Conservation (phyloP, 1,140 invertebrate genomes). For the Drosophila paulistorum region DNA sequence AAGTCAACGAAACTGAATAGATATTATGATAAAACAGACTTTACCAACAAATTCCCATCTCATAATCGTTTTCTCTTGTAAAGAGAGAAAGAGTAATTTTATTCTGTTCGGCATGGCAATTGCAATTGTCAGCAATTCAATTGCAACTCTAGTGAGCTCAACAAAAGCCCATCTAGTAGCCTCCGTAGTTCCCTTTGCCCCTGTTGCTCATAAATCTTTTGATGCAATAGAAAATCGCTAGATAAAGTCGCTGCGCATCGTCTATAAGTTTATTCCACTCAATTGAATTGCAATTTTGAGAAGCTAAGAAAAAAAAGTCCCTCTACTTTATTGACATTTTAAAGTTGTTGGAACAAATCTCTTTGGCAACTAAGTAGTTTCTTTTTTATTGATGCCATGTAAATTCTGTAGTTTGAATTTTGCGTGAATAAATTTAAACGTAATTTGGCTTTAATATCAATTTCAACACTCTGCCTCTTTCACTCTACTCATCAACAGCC, state of each 20-base stretch:
- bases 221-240: constrained; percentile 52
- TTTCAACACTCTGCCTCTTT: background rate
- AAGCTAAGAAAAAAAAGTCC: too few species aligned
- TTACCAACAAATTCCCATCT: too few species aligned
- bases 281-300: constrained; percentile 70
- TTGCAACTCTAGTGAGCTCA: constrained; percentile 60
- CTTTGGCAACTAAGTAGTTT: too few species aligned
- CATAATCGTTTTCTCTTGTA: too few species aligned
- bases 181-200: background rate
- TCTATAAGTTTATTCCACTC: constrained; percentile 77
- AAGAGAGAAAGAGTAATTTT: background rate
- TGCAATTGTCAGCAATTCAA: constrained; percentile 73
- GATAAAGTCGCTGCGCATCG: constrained; percentile 29
- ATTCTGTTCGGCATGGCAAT: constrained; percentile 22
- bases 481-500: background rate
- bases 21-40: too few species aligned
- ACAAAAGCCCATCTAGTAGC: background rate
- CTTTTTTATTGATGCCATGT: too few species aligned
- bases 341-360: too few species aligned
- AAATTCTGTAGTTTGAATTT: background rate
- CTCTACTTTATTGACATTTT: too few species aligned
- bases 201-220: constrained; percentile 62
- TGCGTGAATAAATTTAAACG: background rate
- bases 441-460: constrained; percentile 25
- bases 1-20: too few species aligned